phyloP scores from a whole-genome alignment of 2,113 vertebrate species.

The Thalassoma bifasciatum region DNA sequence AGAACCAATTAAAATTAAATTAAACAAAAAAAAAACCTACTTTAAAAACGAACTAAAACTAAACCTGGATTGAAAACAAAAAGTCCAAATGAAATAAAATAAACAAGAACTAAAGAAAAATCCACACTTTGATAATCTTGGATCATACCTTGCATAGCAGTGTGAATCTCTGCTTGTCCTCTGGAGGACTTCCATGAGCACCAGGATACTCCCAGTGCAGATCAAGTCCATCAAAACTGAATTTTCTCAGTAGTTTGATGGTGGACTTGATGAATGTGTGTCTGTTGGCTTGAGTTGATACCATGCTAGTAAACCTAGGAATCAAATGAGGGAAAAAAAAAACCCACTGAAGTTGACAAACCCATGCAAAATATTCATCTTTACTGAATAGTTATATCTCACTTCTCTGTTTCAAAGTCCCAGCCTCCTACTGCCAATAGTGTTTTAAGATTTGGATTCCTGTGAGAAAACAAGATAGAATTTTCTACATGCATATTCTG shows the following conservation, averaged over 20 bases:
- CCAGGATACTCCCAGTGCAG: conserved; percentile 86
- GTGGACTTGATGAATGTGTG: conserved; percentile 84
- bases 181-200: conserved; percentile 79
- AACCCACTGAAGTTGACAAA: background rate
- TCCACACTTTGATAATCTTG: background rate
- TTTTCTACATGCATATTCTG: background rate
- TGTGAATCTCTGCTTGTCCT: conserved; percentile 84
- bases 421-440: conserved; percentile 88
- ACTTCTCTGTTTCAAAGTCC: conserved; percentile 86
- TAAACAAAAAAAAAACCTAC: too few species aligned
- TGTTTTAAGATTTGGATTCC: conserved; percentile 85
- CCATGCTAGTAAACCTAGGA: conserved; percentile 79
- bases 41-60: too few species aligned
- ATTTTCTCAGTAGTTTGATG: conserved; percentile 76
- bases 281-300: conserved; percentile 72
- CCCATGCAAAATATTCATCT: background rate
- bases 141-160: conserved; percentile 79
- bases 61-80: too few species aligned
- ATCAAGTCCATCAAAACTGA: conserved; percentile 85
- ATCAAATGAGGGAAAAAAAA: background rate
- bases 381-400: conserved; percentile 43
- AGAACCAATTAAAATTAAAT: too few species aligned
- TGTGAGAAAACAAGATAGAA: conserved; percentile 47
- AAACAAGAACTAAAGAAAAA: too few species aligned
- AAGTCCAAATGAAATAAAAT: too few species aligned